Evolutionary conservation across 2,113 vertebrate genomes (phyloP).

Genomic region (Axis porcinus): DNA sequence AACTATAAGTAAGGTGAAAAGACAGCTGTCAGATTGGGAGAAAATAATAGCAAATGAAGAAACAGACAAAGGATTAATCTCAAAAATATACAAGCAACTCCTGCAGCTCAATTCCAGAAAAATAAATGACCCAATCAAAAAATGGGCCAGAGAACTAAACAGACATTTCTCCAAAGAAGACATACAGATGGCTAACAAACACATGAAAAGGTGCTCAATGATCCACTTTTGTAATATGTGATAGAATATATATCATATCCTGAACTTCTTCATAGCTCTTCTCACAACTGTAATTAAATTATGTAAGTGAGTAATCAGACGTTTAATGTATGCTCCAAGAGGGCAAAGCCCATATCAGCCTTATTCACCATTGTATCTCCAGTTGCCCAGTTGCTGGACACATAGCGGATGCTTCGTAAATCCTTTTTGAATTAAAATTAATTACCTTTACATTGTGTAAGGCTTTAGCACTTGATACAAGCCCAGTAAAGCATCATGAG

Average conservation of each 20-base stretch:
- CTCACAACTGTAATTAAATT: neutral
- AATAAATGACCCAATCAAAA: too few relatives aligned
- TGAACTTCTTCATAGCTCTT: neutral
- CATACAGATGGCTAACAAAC: too few relatives aligned
- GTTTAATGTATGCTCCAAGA: neutral
- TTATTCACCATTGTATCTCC: neutral
- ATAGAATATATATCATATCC: neutral
- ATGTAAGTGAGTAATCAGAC: neutral
- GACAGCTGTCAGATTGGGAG: too few relatives aligned
- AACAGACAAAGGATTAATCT: too few relatives aligned
- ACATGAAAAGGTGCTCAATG: too few relatives aligned
- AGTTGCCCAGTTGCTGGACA: neutral
- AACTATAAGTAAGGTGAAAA: too few relatives aligned
- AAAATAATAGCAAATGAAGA: too few relatives aligned
- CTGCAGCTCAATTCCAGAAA: too few relatives aligned
- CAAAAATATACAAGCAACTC: too few relatives aligned
- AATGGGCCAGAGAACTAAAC: too few relatives aligned
- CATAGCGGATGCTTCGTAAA: neutral
- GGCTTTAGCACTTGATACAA: neutral
- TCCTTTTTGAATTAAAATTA: neutral
- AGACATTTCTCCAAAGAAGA: too few relatives aligned
- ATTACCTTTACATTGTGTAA: neutral
- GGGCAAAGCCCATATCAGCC: neutral
- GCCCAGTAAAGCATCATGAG: neutral
- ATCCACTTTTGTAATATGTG: neutral